Evolutionary conservation across 1,140 invertebrate species (phyloP), one percentile per base, ranked within the genome.

Genomic region (Drosophila eugracilis): DNA sequence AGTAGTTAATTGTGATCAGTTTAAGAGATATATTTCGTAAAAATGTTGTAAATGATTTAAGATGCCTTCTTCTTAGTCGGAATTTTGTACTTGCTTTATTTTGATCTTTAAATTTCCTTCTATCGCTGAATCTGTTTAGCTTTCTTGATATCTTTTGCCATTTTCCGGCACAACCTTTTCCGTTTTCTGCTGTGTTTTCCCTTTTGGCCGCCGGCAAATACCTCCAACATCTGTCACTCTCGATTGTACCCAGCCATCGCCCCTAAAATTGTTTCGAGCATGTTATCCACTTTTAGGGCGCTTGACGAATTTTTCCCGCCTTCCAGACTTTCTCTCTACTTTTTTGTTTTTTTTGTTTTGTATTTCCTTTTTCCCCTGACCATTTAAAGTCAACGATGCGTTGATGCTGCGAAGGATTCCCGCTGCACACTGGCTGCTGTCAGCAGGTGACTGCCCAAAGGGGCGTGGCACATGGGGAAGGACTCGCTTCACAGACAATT

Each of bases 381-480:
- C 66, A 22, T 44, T 59, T 52, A 58, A 66, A 75, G 59, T 67
- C 73, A 73, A 24, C 70, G 41, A 60, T 73, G 69, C 55, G 48
- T 42, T 62, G 62, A 53, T 70, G 30, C 49, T 69, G 63, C 66
- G 70, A 70, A 69, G 63, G 49, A 70, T 45, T 70, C 63, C 48
- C 66, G 39, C 24, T 52, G 12, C 24, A 39, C 44, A 21, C 22
- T 19, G 55, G 32, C 45, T 37, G 55, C 65, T 69, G 65, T 69
- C 65, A 69, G 62, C 65, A 69, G 65, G 65, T 69, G 65, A 69
- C 65, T 67, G 62, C 63, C 63, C 62, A 63, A 50, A 39, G 62
- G 60, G 60, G 60, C 60, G 60, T 65, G 60, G 55, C 60, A 48
- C 42, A 63, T n/a, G 17, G 36, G 28, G 12, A 32, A 44, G 65